These are phyloP conservation scores for Cnemophilus loriae DNA, from an alignment of 2,113 vertebrate genomes.

Conservation along the genomic window DNA sequence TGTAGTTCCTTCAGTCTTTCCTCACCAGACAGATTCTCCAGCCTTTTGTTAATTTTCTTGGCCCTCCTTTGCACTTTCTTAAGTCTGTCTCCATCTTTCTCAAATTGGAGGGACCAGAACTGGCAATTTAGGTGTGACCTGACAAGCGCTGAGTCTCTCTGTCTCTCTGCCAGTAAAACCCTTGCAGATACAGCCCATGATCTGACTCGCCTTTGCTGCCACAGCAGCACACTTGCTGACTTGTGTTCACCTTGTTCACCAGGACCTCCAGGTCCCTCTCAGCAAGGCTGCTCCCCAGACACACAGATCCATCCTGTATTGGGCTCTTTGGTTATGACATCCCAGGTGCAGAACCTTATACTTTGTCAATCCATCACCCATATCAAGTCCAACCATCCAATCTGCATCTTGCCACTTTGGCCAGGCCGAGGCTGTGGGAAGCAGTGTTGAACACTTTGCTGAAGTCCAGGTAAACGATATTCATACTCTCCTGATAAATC, in stretches of 20 bases:
- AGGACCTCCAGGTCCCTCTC: not conserved
- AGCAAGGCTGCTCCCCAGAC: not conserved
- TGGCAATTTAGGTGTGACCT: not conserved
- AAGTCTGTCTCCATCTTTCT: not conserved
- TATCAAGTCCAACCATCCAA: not conserved
- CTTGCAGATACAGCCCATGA: not conserved
- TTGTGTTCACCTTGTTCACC: not conserved
- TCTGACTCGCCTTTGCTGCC: not conserved
- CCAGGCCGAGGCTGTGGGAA: not conserved
- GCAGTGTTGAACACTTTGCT: not conserved
- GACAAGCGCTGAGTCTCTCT: fast-evolving
- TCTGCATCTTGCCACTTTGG: not conserved
- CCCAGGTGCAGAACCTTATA: too few species aligned
- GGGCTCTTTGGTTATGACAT: not conserved
- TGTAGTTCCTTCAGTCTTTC: not conserved
- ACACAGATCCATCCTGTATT: not conserved
- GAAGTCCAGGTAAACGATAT: not conserved
- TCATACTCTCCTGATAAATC: not conserved
- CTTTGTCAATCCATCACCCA: not conserved
- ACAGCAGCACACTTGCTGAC: not conserved
- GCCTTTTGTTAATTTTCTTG: not conserved
- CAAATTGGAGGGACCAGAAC: not conserved
- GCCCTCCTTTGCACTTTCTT: not conserved
- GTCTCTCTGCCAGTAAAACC: not conserved
- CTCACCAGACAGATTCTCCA: not conserved